Evolutionary conservation across 2,113 vertebrate species (phyloP).

Genomic region (Alces alces): DNA sequence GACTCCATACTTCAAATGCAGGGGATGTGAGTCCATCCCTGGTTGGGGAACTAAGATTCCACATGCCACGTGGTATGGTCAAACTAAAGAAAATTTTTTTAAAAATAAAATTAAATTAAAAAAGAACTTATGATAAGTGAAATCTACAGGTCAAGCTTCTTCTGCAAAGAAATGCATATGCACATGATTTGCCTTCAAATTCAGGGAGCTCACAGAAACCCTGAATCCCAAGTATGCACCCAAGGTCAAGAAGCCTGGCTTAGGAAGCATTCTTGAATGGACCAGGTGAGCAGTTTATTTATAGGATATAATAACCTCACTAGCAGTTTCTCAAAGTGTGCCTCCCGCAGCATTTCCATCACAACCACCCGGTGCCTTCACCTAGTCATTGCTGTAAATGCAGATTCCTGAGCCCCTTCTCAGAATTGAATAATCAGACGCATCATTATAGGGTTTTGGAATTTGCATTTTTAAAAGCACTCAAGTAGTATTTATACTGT

Average conservation of each 20-base stretch:
- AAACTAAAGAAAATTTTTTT: not conserved
- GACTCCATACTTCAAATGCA: not conserved
- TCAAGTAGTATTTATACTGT: not conserved
- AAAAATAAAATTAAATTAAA: not conserved
- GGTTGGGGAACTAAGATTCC: not conserved
- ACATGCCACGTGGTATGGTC: not conserved
- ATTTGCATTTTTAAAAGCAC: not conserved
- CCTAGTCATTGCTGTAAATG: not conserved
- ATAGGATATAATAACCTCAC: not conserved
- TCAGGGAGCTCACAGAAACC: not conserved
- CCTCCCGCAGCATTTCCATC: not conserved
- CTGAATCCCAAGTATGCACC: not conserved
- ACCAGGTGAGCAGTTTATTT: not conserved
- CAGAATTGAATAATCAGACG: not conserved
- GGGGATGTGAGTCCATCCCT: not conserved
- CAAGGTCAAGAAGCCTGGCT: not conserved
- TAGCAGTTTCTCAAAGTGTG: not conserved
- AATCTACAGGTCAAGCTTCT: not conserved
- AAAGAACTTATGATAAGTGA: not conserved
- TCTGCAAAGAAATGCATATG: not conserved
- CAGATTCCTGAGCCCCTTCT: not conserved
- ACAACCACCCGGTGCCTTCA: not conserved
- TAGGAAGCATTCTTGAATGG: not conserved
- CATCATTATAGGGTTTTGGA: not conserved
- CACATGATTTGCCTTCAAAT: not conserved